phyloP scores from a whole-genome alignment of 2,888 invertebrate genomes.

The Ormia ochracea region DNA sequence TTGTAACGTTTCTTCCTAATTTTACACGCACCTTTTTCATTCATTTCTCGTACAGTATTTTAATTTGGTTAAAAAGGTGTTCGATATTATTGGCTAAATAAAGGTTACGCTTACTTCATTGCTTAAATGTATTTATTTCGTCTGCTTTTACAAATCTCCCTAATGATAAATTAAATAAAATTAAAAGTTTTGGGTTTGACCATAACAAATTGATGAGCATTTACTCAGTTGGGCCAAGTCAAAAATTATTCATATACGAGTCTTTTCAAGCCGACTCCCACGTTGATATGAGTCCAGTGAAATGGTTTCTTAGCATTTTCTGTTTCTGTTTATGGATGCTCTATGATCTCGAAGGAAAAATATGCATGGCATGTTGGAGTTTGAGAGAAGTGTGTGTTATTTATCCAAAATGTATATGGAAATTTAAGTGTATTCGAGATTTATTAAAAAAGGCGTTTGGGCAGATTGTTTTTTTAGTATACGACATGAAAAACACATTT shows the following conservation, averaged over 20 bases:
- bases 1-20: constrained; percentile 53
- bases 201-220: constrained; percentile 37
- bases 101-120: constrained; percentile 55
- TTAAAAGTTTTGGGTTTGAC: constrained; percentile 34
- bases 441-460: too few relatives aligned
- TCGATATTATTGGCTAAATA: constrained; percentile 42
- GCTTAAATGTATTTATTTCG: constrained; percentile 29
- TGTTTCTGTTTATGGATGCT: too few relatives aligned
- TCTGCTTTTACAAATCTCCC: background rate
- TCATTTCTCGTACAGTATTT: constrained; percentile 13
- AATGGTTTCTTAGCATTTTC: too few relatives aligned
- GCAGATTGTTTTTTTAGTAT: too few relatives aligned
- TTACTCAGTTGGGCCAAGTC: constrained; percentile 4
- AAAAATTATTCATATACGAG: constrained; percentile 2
- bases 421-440: too few relatives aligned
- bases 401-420: too few relatives aligned
- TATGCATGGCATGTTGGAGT: too few relatives aligned
- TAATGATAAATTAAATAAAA: constrained; percentile 17
- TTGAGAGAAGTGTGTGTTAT: too few relatives aligned
- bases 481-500: too few relatives aligned
- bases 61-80: constrained; percentile 50
- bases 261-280: background rate
- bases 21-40: constrained; percentile 56
- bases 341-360: too few relatives aligned
- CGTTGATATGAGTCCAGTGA: background rate